phyloP scores from a whole-genome alignment of 2,888 invertebrate genomes.

The Caenorhabditis panamensis region DNA sequence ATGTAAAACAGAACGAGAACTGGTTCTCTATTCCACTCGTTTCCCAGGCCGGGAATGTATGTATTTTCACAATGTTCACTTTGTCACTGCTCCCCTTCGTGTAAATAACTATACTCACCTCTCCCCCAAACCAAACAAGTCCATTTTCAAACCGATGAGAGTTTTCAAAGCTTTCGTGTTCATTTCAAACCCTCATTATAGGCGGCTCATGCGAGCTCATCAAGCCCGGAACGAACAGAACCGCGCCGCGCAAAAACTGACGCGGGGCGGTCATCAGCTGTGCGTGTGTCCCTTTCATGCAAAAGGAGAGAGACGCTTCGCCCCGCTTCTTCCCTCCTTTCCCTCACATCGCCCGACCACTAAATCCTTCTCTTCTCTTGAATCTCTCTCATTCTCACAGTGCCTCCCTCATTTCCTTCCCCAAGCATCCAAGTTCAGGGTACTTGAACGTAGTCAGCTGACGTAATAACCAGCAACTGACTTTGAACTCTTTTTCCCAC shows the following conservation, averaged over 20 bases:
- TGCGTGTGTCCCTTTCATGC: constrained; percentile 12
- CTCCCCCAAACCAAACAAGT: constrained; percentile 1
- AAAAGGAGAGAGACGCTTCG: constrained; percentile 5
- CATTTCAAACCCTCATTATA: background rate
- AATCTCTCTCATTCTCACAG: background rate
- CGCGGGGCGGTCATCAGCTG: constrained; percentile 31
- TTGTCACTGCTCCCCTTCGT: background rate
- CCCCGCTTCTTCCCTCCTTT: constrained; percentile 11
- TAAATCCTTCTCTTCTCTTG: constrained; percentile 3
- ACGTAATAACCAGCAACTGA: constrained; percentile 2
- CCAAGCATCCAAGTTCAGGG: constrained; percentile 14
- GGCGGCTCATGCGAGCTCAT: background rate
- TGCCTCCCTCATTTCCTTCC: background rate
- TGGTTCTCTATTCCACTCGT: constrained; percentile 12
- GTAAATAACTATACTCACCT: background rate
- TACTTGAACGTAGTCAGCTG: constrained; percentile 17
- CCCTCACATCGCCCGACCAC: constrained; percentile 17
- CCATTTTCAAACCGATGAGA: background rate
- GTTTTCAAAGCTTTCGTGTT: background rate
- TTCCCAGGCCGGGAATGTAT: background rate
- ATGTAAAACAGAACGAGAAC: constrained; percentile 2
- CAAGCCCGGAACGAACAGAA: background rate
- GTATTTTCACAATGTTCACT: constrained; percentile 1
- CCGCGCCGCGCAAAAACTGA: constrained; percentile 24
- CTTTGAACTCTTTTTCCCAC: constrained; percentile 4